Conservation (phyloP, 2,113 vertebrate species). For the Petrocephalus zakoni region DNA sequence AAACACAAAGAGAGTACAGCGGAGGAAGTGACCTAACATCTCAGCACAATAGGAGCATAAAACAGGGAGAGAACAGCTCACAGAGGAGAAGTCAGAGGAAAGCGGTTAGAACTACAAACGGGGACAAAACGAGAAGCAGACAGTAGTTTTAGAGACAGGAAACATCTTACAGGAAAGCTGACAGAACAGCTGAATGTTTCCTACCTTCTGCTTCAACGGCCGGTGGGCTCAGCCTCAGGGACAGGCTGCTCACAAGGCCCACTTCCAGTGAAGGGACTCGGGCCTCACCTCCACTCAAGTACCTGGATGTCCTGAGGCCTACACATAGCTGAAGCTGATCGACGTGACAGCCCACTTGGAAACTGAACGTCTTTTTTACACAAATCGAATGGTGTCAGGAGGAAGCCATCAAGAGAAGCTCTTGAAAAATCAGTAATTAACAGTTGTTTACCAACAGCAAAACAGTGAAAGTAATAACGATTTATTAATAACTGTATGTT, state of each 20-base stretch:
- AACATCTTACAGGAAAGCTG: conserved; percentile 3
- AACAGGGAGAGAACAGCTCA: conserved; percentile 8
- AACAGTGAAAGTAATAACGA: background rate
- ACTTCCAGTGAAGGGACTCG: conserved; percentile 36
- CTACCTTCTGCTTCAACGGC: conserved; percentile 53
- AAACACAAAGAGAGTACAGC: background rate
- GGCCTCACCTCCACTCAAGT: conserved; percentile 39
- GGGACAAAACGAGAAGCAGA: conserved; percentile 6
- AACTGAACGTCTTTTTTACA: background rate
- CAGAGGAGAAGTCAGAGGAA: conserved; percentile 17
- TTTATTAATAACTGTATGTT: background rate
- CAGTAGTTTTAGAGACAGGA: conserved; percentile 26
- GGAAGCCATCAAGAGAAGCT: background rate
- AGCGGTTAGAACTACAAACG: background rate
- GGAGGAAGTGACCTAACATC: background rate
- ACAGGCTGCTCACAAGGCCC: conserved; percentile 15
- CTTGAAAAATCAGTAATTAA: background rate
- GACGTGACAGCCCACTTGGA: conserved; percentile 15
- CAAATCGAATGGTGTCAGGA: background rate
- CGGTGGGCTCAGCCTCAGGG: conserved; percentile 41
- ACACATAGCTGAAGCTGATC: conserved; percentile 29
- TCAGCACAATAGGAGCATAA: background rate
- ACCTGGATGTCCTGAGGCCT: conserved; percentile 36
- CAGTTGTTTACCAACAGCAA: background rate
- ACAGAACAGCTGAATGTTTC: conserved; percentile 32